Conservation (phyloP, 1,140 invertebrate genomes). For the Drosophila jambulina region DNA sequence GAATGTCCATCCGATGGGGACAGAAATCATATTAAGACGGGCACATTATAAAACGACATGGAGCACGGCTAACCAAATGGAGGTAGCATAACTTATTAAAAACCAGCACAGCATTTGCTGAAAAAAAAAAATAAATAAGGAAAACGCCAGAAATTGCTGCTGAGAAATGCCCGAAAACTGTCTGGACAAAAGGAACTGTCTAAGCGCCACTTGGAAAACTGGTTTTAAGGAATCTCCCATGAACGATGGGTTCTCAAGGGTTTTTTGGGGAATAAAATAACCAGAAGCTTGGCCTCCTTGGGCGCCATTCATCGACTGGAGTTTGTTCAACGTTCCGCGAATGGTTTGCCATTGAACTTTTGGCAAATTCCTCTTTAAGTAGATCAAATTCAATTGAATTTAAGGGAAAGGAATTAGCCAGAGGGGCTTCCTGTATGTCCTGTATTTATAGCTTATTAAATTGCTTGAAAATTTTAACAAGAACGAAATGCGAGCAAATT, state of each 20-base stretch:
- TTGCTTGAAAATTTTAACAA: neutral
- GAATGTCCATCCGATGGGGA: slow-evolving; percentile 70
- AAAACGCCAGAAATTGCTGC: slow-evolving; percentile 59
- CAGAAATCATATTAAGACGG: slow-evolving; percentile 82
- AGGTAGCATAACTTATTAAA: slow-evolving; percentile 67
- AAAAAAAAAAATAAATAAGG: slow-evolving; percentile 7
- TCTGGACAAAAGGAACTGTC: slow-evolving; percentile 36
- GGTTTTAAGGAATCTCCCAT: slow-evolving; percentile 50
- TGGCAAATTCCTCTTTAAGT: slow-evolving; percentile 53
- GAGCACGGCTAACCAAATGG: slow-evolving; percentile 2
- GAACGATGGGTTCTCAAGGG: slow-evolving; percentile 4
- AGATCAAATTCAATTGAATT: slow-evolving; percentile 38
- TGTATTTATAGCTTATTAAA: neutral
- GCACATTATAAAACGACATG: slow-evolving; percentile 79
- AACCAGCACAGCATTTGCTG: slow-evolving; percentile 36
- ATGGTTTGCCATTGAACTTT: slow-evolving; percentile 68
- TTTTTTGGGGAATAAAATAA: slow-evolving; percentile 2
- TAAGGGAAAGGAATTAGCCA: neutral
- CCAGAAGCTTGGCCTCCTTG: slow-evolving; percentile 1
- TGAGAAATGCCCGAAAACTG: slow-evolving; percentile 69
- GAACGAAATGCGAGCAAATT: neutral
- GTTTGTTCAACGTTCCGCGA: slow-evolving; percentile 17
- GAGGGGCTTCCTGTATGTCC: slow-evolving; percentile 15
- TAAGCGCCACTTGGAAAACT: slow-evolving; percentile 78
- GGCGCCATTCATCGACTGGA: slow-evolving; percentile 70